Conservation (phyloP, 2,113 vertebrate genomes). For the Thymallus thymallus region DNA sequence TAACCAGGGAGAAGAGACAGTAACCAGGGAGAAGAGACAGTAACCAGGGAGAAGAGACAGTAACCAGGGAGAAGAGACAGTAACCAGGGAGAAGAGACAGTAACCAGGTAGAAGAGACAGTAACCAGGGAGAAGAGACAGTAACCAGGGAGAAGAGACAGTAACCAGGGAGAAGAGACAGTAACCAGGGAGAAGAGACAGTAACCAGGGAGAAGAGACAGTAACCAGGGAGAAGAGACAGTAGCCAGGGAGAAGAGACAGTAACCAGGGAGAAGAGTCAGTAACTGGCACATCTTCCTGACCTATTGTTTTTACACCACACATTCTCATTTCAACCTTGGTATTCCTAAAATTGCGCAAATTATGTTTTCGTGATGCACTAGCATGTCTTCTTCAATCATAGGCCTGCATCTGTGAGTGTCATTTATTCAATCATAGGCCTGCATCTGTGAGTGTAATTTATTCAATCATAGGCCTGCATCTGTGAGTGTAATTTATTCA, state of each 20-base stretch:
- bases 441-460: too few relatives aligned
- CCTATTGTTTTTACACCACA: background rate
- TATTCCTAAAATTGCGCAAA: too few relatives aligned
- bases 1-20: background rate
- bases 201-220: background rate
- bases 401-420: too few relatives aligned
- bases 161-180: background rate
- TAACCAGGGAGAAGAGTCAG: background rate
- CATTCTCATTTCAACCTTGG: too few relatives aligned
- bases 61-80: background rate
- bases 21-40: background rate
- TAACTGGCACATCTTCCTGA: slow-evolving; percentile 2
- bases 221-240: background rate
- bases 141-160: background rate
- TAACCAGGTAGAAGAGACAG: too few relatives aligned
- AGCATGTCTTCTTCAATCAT: too few relatives aligned
- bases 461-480: too few relatives aligned
- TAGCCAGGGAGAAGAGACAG: background rate
- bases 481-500: too few relatives aligned
- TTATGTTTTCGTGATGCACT: too few relatives aligned
- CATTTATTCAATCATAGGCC: too few relatives aligned
- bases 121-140: background rate
- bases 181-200: background rate
- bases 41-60: background rate
- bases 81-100: background rate